Base-by-base conservation (phyloP, 2,797 vertebrate species). In the Sebastes vulpes region DNA sequence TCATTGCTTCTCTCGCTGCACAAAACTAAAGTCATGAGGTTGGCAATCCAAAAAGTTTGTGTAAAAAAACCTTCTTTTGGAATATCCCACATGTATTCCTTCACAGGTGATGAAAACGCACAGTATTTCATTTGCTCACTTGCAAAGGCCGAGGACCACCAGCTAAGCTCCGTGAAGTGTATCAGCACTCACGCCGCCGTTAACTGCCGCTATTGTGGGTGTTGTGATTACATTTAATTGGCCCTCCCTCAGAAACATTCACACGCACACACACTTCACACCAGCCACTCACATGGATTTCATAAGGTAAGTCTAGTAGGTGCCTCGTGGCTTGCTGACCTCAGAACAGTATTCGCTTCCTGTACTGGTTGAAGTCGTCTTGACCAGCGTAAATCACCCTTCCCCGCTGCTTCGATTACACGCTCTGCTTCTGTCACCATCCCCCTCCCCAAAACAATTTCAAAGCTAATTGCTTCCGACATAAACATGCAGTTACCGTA, bases 401-500 rank as follows among this genome's bases (percentile, higher is more conserved):
- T 81, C 68, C 57, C 65, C 23, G 16, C 10, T 23, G 63, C 86
- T 88, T 91, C 77, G 60, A 93, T 93, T 91, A 90, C 89, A 87
- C 16, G 20, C 84, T 72, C 65, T 3, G 58, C 82, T 80, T 86
- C 89, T 88, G 87, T 93, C 90, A 89, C 80, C 86, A 67, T 16
- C 12, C 38, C 38, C 38, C 38, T 42, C 75, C 58, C 38, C 42
- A 10, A 73, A 93, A 90, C 77, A 70, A 86, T 85, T 92, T 91
- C 78, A 88, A 70, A 87, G 82, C 75, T 94, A 95, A 95, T 95
- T 92, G 79, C 70, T 83, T 85, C 73, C 21, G 88, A 94, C 92
- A 89, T 85, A 88, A 94, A 94, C 87, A 86, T 64, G 81, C 82
- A 74, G 77, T 92, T 91, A 89, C 70, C 53, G 5, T 85, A 79